Evolutionary conservation across 64 coral and sea anemone genomes (phyloP), one percentile per base, ranked within the genome.

Genomic region (Pocillopora verrucosa): DNA sequence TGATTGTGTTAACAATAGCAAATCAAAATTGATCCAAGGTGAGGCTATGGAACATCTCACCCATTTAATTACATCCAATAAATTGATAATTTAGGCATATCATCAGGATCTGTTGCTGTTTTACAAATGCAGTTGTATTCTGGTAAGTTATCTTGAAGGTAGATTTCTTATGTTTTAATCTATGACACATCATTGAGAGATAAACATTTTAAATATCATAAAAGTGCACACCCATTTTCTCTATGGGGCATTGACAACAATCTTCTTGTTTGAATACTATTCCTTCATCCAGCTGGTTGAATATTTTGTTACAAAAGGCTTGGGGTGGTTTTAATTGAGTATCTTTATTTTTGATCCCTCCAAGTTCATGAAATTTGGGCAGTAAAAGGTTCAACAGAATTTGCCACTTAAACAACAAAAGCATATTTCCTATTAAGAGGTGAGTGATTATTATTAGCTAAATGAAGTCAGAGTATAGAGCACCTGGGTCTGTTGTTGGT

Each of bases 401-500:
- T 77, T 56, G 12, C 22, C 65, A 85, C 38, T 85, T 72, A 85
- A 72, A 85, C 37, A 72, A 72, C 82, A 85, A 72, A 72, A 67
- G 65, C 82, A 72, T 38, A 85, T 85, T 72, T 45, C 56, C 34
- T 70, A 15, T 56, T 12, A 38, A 85, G 38, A 72, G 65, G 82
- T 85, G 65, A 85, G 17, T 11, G 69, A 70, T 25, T 20, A 72
- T 56, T 70, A 72, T 56, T 63, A 30, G 7, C 41, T 4, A 34
- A 25, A 72, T 37, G 68, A 68, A 57, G 16, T 41, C 10, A 57
- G 37, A 83, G 72, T 26, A 85, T 57, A 11, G 5, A 16, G 20
- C 82, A 85, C 82, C 82, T 85, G 82, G 82, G 34, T 20, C 62
- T 70, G 79, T 16, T 81, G 65, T 72, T 72, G 63, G 15, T 72